Conservation (phyloP, 2,797 vertebrate species). For the Pipistrellus kuhlii region DNA sequence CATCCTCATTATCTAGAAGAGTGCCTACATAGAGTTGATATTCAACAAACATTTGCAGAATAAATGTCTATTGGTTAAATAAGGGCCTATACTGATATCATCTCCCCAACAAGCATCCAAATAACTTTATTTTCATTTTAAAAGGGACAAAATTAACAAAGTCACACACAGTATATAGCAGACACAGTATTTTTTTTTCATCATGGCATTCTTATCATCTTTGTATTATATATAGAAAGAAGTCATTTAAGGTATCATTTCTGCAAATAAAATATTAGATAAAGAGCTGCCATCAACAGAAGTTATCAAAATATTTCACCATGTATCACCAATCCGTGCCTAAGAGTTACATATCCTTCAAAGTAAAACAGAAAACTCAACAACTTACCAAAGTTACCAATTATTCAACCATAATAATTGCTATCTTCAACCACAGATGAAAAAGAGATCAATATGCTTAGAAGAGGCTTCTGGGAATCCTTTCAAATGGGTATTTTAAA, state of each 20-base stretch:
- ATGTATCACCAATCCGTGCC: neutral
- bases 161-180: neutral
- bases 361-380: slow-evolving; percentile 41
- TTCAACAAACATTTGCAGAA: slow-evolving; percentile 16
- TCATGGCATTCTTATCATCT: neutral
- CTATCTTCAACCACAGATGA: neutral
- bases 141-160: neutral
- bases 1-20: neutral
- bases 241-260: slow-evolving; percentile 21
- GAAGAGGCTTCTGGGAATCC: slow-evolving; percentile 47
- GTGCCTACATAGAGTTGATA: neutral
- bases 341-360: neutral
- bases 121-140: neutral
- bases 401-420: slow-evolving; percentile 10
- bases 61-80: neutral
- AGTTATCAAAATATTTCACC: slow-evolving; percentile 36
- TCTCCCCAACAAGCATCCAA: neutral
- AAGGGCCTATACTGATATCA: neutral
- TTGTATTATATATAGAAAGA: neutral
- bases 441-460: slow-evolving; percentile 43
- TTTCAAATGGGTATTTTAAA: slow-evolving; percentile 76
- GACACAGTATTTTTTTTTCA: neutral
- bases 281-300: neutral
- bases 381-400: slow-evolving; percentile 31
- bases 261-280: slow-evolving; percentile 5